Percentiles rank a stretch among this genome's conserved stretches.
phyloP scores from a whole-genome alignment of 2,888 invertebrate species.

The Polymixis lichenea region DNA sequence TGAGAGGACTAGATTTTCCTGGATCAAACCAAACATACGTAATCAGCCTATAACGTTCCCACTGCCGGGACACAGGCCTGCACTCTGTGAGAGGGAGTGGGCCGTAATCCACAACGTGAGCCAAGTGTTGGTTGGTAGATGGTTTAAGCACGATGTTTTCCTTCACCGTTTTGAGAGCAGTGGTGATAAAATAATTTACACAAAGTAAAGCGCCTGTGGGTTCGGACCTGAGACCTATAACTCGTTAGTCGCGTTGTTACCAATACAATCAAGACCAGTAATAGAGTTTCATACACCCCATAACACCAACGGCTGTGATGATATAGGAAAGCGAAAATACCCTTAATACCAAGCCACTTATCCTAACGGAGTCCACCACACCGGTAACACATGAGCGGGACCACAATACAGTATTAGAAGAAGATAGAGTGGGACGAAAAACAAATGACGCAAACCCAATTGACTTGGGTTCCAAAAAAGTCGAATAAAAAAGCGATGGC shows the following conservation, averaged over 20 bases:
- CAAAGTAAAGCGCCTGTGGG: too few species aligned
- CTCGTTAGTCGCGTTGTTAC: background rate
- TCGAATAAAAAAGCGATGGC: conserved; percentile 66
- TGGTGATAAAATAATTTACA: too few species aligned
- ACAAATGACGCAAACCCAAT: conserved; percentile 67
- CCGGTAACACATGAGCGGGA: conserved; percentile 39
- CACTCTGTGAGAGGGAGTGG: too few species aligned
- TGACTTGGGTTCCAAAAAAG: conserved; percentile 67
- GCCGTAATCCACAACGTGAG: too few species aligned
- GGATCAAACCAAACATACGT: too few species aligned
- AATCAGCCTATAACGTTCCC: too few species aligned
- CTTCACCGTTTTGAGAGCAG: too few species aligned
- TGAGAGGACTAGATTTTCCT: background rate
- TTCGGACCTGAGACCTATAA: too few species aligned
- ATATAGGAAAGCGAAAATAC: conserved; percentile 41
- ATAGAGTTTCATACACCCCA: conserved; percentile 28
- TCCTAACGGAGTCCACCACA: conserved; percentile 48
- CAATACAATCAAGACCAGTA: conserved; percentile 31
- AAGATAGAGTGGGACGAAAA: conserved; percentile 57
- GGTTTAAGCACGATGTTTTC: too few species aligned
- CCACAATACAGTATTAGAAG: conserved; percentile 12
- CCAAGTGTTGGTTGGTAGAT: too few species aligned
- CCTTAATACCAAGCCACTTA: conserved; percentile 60
- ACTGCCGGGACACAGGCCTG: too few species aligned
- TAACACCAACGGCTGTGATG: conserved; percentile 11